These are phyloP conservation scores for Alexandromys oeconomus DNA, from an alignment of 2,797 vertebrate genomes.

Conservation along the genomic window DNA sequence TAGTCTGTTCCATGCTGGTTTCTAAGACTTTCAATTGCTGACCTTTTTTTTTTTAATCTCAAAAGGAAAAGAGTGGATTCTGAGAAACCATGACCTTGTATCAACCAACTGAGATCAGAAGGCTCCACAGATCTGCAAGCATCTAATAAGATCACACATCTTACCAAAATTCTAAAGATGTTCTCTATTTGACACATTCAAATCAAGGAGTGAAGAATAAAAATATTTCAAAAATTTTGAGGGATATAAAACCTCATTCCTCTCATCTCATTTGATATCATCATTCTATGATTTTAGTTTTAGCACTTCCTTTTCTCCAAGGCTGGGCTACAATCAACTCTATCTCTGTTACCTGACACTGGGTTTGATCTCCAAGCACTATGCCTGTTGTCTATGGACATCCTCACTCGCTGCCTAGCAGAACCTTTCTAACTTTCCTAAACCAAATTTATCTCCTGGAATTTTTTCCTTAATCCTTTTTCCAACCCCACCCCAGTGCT, in stretches of 20 bases:
- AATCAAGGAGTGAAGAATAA: conserved; percentile 13
- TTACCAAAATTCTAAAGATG: background rate
- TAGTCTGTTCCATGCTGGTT: background rate
- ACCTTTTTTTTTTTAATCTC: background rate
- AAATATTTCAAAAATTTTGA: background rate
- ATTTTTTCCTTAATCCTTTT: background rate
- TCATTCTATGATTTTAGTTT: background rate
- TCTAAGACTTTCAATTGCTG: background rate
- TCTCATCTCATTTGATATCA: background rate
- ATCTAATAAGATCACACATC: background rate
- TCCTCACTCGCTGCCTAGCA: too few relatives aligned
- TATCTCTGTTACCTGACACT: background rate
- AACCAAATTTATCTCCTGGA: background rate
- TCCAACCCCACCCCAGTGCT: background rate
- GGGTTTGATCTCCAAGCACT: background rate
- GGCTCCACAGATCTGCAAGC: rapidly evolving
- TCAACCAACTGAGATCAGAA: conserved; percentile 17
- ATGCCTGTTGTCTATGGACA: background rate
- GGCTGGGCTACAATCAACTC: background rate
- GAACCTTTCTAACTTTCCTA: background rate
- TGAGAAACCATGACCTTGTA: background rate
- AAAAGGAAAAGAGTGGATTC: background rate
- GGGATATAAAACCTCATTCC: background rate
- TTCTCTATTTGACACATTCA: background rate
- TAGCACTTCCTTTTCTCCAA: background rate